Base-by-base conservation (phyloP, 1,140 invertebrate genomes). In the Lepidurus couesii region DNA sequence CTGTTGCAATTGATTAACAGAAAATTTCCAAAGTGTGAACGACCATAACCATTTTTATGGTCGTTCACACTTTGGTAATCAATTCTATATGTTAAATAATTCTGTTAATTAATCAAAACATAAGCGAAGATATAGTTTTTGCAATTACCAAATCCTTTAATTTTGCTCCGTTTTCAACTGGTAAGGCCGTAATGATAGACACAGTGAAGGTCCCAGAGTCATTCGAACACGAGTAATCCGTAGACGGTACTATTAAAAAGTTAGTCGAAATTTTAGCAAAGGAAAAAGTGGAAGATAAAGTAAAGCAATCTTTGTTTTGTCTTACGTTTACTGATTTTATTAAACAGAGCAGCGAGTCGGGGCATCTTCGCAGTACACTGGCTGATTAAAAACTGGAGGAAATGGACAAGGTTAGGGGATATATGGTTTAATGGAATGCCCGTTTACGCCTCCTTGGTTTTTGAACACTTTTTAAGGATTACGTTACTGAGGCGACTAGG, bases 81-180 rank as follows among this genome's bases (percentile, higher is more conserved):
- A n/a, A n/a, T 24, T 24, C 24, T 24, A 1, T 24, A 24, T 24
- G 24, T 24, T 24, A 24, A 24, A 24, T 24, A 24, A 24, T 24
- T 24, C 24, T 24, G 24, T 24, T 24, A 24, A 24, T 24, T 24
- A 24, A 24, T 24, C 24, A 24, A 24, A 24, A 24, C 24, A n/a
- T n/a, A 21, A n/a, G 0, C 8, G 53, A 7, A 13, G 8, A 21
- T 65, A 65, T 21, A 65, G 1, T 24, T 16, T 65, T n/a, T n/a
- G 16, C 21, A 65, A n/a, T 65, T 65, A 65, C 53, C 53, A 65
- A 65, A 65, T 65, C 53, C 9, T 65, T 65, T 16, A 65, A n/a
- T 21, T 65, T 65, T 7, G 53, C n/a, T 16, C 53, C 53, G 21
- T 65, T 65, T 65, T 65, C 53, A 13, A 65, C 21, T 21, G 53